Percentiles rank a stretch among this genome's conserved stretches.
Evolutionary conservation across 2,888 invertebrate species (phyloP).

Genomic region (Lomographa bimaculata): DNA sequence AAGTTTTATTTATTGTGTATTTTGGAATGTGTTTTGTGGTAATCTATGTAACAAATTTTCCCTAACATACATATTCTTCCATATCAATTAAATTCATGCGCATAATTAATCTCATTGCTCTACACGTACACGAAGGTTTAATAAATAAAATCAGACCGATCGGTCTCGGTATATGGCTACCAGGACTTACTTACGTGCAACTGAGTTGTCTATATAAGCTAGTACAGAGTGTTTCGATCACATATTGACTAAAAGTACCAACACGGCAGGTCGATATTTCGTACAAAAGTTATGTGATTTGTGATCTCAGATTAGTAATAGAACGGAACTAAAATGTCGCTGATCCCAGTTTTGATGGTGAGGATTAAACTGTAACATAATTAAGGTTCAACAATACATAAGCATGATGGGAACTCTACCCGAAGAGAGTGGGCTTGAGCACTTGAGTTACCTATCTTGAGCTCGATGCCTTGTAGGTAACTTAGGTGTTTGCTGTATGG

Average conservation of each 20-base stretch:
- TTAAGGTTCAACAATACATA: too few relatives aligned
- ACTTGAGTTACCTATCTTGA: too few relatives aligned
- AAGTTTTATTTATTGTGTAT: too few relatives aligned
- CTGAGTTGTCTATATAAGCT: slow-evolving; percentile 37
- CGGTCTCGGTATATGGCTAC: slow-evolving; percentile 25
- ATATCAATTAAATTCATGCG: slow-evolving; percentile 6
- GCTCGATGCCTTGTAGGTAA: too few relatives aligned
- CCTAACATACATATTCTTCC: too few relatives aligned
- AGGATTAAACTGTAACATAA: slow-evolving; percentile 32
- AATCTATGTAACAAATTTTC: too few relatives aligned
- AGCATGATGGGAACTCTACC: too few relatives aligned
- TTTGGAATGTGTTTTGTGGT: too few relatives aligned
- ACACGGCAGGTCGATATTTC: slow-evolving; percentile 27
- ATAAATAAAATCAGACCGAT: slow-evolving; percentile 2
- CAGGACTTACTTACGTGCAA: too few relatives aligned
- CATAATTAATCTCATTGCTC: neutral
- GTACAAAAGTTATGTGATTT: slow-evolving; percentile 48
- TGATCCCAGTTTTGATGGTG: slow-evolving; percentile 51
- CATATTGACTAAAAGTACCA: slow-evolving; percentile 33
- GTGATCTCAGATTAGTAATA: slow-evolving; percentile 40
- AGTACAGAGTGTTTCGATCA: slow-evolving; percentile 15
- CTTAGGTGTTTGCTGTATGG: too few relatives aligned
- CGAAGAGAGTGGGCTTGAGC: too few relatives aligned
- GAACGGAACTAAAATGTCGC: slow-evolving; percentile 38
- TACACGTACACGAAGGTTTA: too few relatives aligned